Evolutionary conservation across 1,140 invertebrate genomes (phyloP).

Genomic region (Pectinophora gossypiella): DNA sequence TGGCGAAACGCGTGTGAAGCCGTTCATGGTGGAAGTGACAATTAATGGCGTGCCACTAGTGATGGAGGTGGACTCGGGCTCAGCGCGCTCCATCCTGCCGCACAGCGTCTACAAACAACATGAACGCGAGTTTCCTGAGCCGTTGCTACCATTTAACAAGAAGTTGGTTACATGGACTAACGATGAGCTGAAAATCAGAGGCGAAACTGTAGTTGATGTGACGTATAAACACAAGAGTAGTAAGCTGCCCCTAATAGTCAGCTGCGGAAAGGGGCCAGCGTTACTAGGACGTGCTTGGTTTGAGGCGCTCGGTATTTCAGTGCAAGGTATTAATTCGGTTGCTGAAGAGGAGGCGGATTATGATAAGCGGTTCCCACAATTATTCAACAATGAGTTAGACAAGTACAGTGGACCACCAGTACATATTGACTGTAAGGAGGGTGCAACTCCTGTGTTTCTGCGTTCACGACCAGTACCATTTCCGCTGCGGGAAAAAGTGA

Average conservation of each 20-base stretch:
- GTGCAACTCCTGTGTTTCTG: constrained; percentile 14
- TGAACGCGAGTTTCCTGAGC: constrained; percentile 11
- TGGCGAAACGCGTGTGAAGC: too few relatives aligned
- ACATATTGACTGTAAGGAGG: constrained; percentile 12
- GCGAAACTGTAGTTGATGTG: constrained; percentile 10
- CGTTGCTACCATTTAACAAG: constrained; percentile 10
- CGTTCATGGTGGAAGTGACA: too few relatives aligned
- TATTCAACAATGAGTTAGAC: constrained; percentile 14
- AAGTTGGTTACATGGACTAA: constrained; percentile 20
- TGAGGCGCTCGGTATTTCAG: constrained; percentile 7
- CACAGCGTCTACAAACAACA: constrained; percentile 14
- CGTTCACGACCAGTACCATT: constrained; percentile 19
- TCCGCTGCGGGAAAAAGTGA: constrained; percentile 18
- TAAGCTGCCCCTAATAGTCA: constrained; percentile 18
- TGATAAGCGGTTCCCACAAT: constrained; percentile 11
- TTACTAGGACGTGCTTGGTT: constrained; percentile 23
- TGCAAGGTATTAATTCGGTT: constrained; percentile 14
- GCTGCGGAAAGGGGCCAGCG: constrained; percentile 13
- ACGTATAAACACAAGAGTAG: constrained; percentile 14
- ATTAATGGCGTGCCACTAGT: too few relatives aligned
- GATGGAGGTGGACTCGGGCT: constrained; percentile 23
- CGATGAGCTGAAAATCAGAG: constrained; percentile 14
- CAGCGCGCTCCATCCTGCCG: constrained; percentile 17
- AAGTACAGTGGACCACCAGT: constrained; percentile 22
- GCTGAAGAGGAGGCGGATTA: neutral